Evolutionary conservation across 2,888 invertebrate genomes (phyloP).

Genomic region (Andrena praecox): DNA sequence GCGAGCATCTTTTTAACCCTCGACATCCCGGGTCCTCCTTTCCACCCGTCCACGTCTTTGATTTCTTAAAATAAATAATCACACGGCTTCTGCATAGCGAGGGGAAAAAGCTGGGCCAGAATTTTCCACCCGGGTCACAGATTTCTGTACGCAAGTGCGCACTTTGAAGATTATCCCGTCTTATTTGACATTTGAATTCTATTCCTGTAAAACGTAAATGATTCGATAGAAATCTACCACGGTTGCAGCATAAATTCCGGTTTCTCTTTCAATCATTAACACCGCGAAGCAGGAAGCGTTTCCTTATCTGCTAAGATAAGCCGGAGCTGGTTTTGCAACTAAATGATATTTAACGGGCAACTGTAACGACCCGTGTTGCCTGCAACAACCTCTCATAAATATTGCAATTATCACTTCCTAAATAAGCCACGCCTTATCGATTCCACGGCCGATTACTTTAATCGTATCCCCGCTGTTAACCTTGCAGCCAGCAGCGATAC

Average conservation of each 20-base stretch:
- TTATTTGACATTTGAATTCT: neutral
- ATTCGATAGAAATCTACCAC: neutral
- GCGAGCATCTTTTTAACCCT: slow-evolving; percentile 3
- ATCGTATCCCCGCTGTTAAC: slow-evolving; percentile 48
- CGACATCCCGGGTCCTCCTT: neutral
- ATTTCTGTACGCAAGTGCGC: too few relatives aligned
- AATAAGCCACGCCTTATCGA: slow-evolving; percentile 55
- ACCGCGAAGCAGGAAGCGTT: slow-evolving; percentile 23
- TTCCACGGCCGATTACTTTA: slow-evolving; percentile 52
- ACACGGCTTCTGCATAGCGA: too few relatives aligned
- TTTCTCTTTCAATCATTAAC: slow-evolving; percentile 33
- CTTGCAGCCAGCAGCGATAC: slow-evolving; percentile 44
- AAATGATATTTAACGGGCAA: slow-evolving; percentile 46
- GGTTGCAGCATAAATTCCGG: neutral
- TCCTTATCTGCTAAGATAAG: slow-evolving; percentile 30
- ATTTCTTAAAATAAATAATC: neutral
- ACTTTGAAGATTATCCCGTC: too few relatives aligned
- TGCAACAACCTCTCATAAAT: slow-evolving; percentile 41
- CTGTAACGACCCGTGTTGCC: slow-evolving; percentile 33
- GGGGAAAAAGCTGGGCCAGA: too few relatives aligned
- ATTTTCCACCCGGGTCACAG: too few relatives aligned
- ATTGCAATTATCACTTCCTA: slow-evolving; percentile 54
- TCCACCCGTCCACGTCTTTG: neutral
- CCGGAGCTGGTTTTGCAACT: slow-evolving; percentile 49
- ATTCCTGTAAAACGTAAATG: neutral